Evolutionary conservation across 2,888 invertebrate genomes (phyloP).

Genomic region (Ischnura elegans): DNA sequence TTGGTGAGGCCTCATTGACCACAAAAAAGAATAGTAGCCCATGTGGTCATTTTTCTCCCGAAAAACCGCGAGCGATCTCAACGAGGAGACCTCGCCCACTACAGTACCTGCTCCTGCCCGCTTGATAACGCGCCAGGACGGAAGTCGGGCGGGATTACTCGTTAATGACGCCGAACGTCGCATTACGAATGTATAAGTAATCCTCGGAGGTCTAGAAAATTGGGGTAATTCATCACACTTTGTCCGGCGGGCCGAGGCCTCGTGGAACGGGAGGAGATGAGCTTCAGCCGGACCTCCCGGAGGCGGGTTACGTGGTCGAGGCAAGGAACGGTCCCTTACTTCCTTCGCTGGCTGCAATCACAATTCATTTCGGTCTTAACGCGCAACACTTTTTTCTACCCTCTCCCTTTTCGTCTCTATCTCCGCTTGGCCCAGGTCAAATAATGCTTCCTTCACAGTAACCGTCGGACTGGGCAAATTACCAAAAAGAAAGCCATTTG

Average conservation of each 20-base stretch:
- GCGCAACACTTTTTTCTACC: neutral
- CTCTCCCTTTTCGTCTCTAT: neutral
- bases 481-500: constrained; percentile 20
- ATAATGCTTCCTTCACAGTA: constrained; percentile 28
- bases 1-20: constrained; percentile 22
- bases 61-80: constrained; percentile 34
- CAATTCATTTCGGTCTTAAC: constrained; percentile 48
- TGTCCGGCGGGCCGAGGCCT: constrained; percentile 42
- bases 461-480: constrained; percentile 12
- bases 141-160: constrained; percentile 58
- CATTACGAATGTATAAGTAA: constrained; percentile 67
- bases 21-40: neutral
- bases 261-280: neutral
- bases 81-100: neutral
- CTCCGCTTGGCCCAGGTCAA: neutral
- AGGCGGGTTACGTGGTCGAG: neutral
- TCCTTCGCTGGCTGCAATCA: neutral
- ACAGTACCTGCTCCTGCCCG: neutral
- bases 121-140: neutral
- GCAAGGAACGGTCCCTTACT: neutral
- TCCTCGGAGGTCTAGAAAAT: constrained; percentile 51
- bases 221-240: constrained; percentile 66
- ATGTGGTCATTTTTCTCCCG: constrained; percentile 37
- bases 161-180: constrained; percentile 67
- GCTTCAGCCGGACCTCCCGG: constrained; percentile 25